These are phyloP conservation scores for Orchesella flavescens DNA, from an alignment of 2,888 invertebrate species.

Conservation along the genomic window DNA sequence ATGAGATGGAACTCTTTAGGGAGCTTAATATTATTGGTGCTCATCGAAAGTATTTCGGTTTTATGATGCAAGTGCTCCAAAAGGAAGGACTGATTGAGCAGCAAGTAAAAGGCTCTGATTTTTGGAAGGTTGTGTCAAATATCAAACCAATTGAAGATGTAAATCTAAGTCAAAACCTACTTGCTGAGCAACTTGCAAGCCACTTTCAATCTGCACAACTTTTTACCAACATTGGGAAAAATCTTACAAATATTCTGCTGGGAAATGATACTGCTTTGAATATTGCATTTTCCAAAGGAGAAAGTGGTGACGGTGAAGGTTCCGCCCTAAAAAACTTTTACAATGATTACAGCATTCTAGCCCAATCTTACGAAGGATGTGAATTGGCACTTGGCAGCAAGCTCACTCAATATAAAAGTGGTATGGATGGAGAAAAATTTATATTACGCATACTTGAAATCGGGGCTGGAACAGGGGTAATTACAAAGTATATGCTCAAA, in stretches of 20 bases:
- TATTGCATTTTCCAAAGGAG: slow-evolving; percentile 45
- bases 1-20: background rate
- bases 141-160: too few species aligned
- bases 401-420: too few species aligned
- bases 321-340: background rate
- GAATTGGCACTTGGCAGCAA: too few species aligned
- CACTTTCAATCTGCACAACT: background rate
- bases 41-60: background rate
- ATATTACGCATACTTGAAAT: background rate
- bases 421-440: too few species aligned
- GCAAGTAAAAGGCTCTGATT: background rate
- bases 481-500: background rate
- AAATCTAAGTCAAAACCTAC: too few species aligned
- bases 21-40: background rate
- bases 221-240: slow-evolving; percentile 11
- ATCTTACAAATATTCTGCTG: slow-evolving; percentile 1
- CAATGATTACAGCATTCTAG: background rate
- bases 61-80: background rate
- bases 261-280: slow-evolving; percentile 25
- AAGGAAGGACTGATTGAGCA: slow-evolving; percentile 4
- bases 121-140: too few species aligned
- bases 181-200: too few species aligned
- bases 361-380: background rate
- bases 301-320: background rate
- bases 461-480: background rate